phyloP scores from a whole-genome alignment of 2,888 invertebrate species.

The Zelleria hepariella region DNA sequence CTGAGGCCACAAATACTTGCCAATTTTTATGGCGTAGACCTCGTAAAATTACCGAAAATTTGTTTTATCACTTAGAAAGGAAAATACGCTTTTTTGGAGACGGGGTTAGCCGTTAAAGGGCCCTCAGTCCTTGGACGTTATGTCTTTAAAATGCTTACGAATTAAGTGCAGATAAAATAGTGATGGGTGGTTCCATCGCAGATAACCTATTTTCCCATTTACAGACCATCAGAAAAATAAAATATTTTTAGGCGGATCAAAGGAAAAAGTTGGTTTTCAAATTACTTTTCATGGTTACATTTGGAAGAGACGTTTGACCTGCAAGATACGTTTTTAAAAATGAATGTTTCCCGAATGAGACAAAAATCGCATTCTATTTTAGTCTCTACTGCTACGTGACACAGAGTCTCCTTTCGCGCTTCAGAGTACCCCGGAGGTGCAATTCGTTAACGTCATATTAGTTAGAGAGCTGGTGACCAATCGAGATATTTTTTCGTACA shows the following conservation, averaged over 20 bases:
- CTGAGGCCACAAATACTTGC: background rate
- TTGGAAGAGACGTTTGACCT: too few species aligned
- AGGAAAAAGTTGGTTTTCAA: too few species aligned
- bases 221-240: background rate
- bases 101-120: background rate
- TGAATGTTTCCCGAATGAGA: too few species aligned
- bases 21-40: background rate
- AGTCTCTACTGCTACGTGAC: too few species aligned
- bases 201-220: background rate
- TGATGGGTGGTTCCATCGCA: background rate
- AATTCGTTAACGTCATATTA: too few species aligned
- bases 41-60: background rate
- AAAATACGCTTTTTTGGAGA: background rate
- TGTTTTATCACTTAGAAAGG: background rate
- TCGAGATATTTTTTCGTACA: too few species aligned
- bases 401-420: too few species aligned
- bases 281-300: too few species aligned
- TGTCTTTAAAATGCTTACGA: background rate
- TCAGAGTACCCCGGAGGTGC: too few species aligned
- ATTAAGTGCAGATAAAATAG: background rate
- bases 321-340: too few species aligned
- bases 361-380: too few species aligned
- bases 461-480: too few species aligned
- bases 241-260: background rate
- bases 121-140: background rate